These are phyloP conservation scores for Eupleurogrammus muticus DNA, from an alignment of 2,797 vertebrate species.

Conservation along the genomic window DNA sequence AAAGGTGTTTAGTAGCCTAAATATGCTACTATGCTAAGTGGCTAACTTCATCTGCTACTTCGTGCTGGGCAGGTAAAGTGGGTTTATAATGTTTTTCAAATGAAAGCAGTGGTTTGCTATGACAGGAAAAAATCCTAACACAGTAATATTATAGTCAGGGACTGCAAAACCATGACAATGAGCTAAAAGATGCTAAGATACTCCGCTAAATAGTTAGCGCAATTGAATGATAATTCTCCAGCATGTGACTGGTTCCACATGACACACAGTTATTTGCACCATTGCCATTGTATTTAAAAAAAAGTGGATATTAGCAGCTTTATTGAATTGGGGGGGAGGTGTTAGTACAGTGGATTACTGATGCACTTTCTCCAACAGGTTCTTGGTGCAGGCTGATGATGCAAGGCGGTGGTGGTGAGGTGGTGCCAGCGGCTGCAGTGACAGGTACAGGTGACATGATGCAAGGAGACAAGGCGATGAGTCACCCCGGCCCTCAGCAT, in stretches of 20 bases:
- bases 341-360: not conserved
- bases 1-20: not conserved
- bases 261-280: too few species aligned
- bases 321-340: not conserved
- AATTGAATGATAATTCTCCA: not conserved
- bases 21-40: not conserved
- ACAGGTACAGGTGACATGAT: conserved; percentile 78
- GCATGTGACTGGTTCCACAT: too few species aligned
- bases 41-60: not conserved
- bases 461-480: conserved; percentile 72
- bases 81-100: not conserved
- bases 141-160: not conserved
- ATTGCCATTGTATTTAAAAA: not conserved
- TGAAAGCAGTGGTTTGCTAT: not conserved
- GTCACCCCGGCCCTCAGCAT: conserved; percentile 61
- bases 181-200: not conserved
- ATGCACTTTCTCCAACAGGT: not conserved
- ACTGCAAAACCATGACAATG: not conserved
- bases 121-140: not conserved
- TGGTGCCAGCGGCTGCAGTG: conserved; percentile 38
- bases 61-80: not conserved
- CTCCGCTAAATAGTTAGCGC: not conserved
- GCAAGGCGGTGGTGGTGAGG: conserved; percentile 29
- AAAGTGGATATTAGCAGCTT: not conserved
- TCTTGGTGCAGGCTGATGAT: not conserved